Percentiles rank a stretch among this genome's conserved stretches.
Conservation (phyloP, 2,797 vertebrate genomes). For the Pelochelys cantorii region DNA sequence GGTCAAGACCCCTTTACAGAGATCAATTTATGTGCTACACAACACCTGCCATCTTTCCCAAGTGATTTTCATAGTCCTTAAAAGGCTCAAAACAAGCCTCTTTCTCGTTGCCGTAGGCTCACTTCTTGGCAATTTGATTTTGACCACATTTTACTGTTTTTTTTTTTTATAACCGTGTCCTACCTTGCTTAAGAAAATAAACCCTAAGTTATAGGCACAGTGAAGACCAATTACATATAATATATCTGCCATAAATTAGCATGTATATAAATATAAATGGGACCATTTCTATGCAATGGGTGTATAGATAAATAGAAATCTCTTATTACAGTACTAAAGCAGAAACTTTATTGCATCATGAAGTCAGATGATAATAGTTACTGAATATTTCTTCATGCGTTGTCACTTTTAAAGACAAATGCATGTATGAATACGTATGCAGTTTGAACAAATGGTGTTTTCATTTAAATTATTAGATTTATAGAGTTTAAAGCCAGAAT, state of each 20-base stretch:
- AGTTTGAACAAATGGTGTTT: neutral
- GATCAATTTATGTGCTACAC: constrained; percentile 52
- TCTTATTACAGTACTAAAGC: constrained; percentile 21
- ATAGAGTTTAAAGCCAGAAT: neutral
- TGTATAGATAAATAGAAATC: neutral
- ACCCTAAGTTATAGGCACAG: constrained; percentile 4
- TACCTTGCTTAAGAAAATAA: neutral
- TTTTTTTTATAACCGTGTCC: fast-evolving
- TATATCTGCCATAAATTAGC: neutral
- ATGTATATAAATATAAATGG: constrained; percentile 22
- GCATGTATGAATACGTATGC: neutral
- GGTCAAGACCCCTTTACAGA: constrained; percentile 27
- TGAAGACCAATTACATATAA: constrained; percentile 43
- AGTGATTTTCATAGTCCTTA: constrained; percentile 57
- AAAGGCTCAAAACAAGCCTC: constrained; percentile 38
- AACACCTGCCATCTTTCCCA: constrained; percentile 56
- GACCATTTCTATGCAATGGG: neutral
- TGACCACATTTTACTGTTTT: neutral
- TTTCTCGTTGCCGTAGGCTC: constrained; percentile 21
- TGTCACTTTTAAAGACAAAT: constrained; percentile 37
- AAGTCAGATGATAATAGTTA: constrained; percentile 30
- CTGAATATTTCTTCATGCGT: constrained; percentile 56
- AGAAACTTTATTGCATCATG: constrained; percentile 23
- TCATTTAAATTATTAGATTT: neutral
- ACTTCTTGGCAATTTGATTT: constrained; percentile 26